Evolutionary conservation across 2,888 invertebrate species (phyloP).

Genomic region (Xylota sylvarum): DNA sequence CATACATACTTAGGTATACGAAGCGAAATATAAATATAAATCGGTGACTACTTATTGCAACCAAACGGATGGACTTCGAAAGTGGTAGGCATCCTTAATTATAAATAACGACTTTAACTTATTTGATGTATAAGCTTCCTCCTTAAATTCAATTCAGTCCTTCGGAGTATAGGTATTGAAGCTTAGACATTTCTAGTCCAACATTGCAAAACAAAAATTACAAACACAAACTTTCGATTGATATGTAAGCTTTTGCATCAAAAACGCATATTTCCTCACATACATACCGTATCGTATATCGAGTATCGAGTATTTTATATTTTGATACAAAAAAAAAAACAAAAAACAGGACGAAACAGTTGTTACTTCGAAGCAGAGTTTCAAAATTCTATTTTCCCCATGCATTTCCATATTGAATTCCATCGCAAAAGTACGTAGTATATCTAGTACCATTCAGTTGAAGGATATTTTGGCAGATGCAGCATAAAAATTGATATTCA

Average conservation of each 20-base stretch:
- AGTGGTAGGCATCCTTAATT: too few relatives aligned
- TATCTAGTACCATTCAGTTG: constrained; percentile 30
- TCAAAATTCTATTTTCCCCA: constrained; percentile 11
- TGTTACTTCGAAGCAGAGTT: neutral
- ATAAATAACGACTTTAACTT: too few relatives aligned
- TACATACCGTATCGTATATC: too few relatives aligned
- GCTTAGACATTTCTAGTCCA: too few relatives aligned
- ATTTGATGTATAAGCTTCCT: too few relatives aligned
- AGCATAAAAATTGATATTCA: constrained; percentile 66
- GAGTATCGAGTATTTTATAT: neutral
- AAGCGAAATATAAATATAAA: too few relatives aligned
- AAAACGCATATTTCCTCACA: neutral
- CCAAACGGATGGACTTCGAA: too few relatives aligned
- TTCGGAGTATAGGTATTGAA: too few relatives aligned
- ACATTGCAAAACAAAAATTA: too few relatives aligned
- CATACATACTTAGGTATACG: too few relatives aligned
- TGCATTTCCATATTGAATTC: constrained; percentile 48
- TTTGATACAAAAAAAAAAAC: neutral
- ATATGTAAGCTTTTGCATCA: neutral
- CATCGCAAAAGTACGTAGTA: neutral
- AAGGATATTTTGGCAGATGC: constrained; percentile 63
- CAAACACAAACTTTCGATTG: too few relatives aligned
- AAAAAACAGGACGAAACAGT: neutral
- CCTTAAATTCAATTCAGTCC: neutral
- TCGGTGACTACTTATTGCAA: too few relatives aligned